Percentiles rank a stretch among this genome's conserved stretches.
These are phyloP conservation scores for Scelioninae gen. 2 DNA, from an alignment of 2,888 invertebrate genomes.

Conservation along the genomic window DNA sequence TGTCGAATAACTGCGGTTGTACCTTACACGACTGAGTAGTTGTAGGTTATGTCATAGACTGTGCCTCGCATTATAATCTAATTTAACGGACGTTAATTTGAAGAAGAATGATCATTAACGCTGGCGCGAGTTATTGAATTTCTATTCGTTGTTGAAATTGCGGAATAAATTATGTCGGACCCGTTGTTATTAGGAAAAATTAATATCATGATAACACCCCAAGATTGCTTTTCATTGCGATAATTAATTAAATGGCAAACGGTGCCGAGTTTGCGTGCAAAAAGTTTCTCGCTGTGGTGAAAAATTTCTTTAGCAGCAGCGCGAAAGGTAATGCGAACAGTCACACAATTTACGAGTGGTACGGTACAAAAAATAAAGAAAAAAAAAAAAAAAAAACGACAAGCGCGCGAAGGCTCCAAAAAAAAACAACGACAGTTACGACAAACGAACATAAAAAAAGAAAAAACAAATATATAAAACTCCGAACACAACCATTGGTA, in stretches of 20 bases:
- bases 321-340: constrained; percentile 4
- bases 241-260: neutral
- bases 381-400: constrained; percentile 17
- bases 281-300: neutral
- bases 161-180: constrained; percentile 9
- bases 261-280: constrained; percentile 3
- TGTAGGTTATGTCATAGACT: constrained; percentile 25
- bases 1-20: constrained; percentile 12
- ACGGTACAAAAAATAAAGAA: constrained; percentile 1
- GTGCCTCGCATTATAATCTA: constrained; percentile 27
- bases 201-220: neutral
- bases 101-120: constrained; percentile 23
- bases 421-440: constrained; percentile 21
- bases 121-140: constrained; percentile 19
- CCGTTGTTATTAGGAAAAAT: constrained; percentile 6
- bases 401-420: constrained; percentile 16
- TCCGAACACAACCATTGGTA: too few species aligned
- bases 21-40: constrained; percentile 13
- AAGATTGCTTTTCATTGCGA: neutral
- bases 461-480: constrained; percentile 19
- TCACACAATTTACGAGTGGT: constrained; percentile 8
- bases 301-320: neutral
- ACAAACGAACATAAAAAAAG: neutral
- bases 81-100: constrained; percentile 30
- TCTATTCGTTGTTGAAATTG: neutral